These are phyloP conservation scores for Microctenopoma steveboyesi DNA, from an alignment of 2,797 vertebrate genomes.

Conservation along the genomic window DNA sequence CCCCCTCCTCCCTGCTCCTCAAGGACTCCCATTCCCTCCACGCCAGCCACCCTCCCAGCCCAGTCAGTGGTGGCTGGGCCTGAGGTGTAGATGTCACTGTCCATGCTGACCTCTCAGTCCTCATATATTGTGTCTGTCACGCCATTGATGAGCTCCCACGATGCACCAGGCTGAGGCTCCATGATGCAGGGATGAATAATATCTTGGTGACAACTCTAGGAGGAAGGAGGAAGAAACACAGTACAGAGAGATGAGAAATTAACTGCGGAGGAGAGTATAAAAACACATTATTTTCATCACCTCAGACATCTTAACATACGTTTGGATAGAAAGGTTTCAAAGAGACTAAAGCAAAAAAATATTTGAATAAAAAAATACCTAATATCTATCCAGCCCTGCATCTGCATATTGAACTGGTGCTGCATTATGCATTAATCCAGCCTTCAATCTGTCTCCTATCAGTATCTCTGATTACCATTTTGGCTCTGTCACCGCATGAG, in stretches of 20 bases:
- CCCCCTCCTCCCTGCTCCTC: slow-evolving; percentile 52
- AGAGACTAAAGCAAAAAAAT: too few species aligned
- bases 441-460: slow-evolving; percentile 57
- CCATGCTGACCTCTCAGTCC: slow-evolving; percentile 74
- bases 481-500: slow-evolving; percentile 41
- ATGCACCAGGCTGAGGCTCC: slow-evolving; percentile 64
- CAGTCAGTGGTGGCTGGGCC: slow-evolving; percentile 63
- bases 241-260: slow-evolving; percentile 63
- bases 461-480: slow-evolving; percentile 57
- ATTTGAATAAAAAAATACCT: not conserved
- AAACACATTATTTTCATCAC: slow-evolving; percentile 46
- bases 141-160: slow-evolving; percentile 64
- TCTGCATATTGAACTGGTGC: slow-evolving; percentile 44
- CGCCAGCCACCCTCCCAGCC: slow-evolving; percentile 49
- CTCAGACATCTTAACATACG: slow-evolving; percentile 25
- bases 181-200: slow-evolving; percentile 66
- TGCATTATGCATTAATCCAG: slow-evolving; percentile 54
- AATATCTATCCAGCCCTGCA: not conserved
- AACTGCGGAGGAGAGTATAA: slow-evolving; percentile 32
- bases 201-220: slow-evolving; percentile 61
- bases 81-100: slow-evolving; percentile 73
- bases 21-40: slow-evolving; percentile 41
- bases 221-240: slow-evolving; percentile 61
- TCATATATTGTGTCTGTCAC: slow-evolving; percentile 59
- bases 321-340: slow-evolving; percentile 24